Conservation (phyloP, 2,888 invertebrate genomes). For the Orthonychiurus folsomi region DNA sequence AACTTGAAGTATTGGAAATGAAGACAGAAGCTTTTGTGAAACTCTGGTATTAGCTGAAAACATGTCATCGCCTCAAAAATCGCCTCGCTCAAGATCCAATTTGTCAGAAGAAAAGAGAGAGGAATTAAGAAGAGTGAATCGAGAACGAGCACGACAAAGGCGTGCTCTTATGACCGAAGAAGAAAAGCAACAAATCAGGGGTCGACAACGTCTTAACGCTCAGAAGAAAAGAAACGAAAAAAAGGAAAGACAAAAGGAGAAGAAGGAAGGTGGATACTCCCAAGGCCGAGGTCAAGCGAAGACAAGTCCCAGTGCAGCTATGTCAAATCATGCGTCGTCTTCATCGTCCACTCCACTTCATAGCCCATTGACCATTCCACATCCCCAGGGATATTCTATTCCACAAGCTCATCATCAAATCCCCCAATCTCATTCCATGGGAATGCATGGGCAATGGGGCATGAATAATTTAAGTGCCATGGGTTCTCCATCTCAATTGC, state of each 20-base stretch:
- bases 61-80: background rate
- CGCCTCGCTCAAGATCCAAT: background rate
- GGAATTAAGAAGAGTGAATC: background rate
- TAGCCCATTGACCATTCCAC: background rate
- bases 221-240: background rate
- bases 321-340: background rate
- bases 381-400: background rate
- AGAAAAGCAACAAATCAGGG: background rate
- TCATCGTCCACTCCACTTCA: background rate
- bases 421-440: background rate
- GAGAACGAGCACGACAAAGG: background rate
- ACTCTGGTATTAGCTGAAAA: too few species aligned
- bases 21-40: too few species aligned
- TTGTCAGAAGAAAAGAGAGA: background rate
- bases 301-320: background rate
- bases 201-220: background rate
- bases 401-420: background rate
- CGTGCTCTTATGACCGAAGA: background rate
- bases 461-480: background rate
- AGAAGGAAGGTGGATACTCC: too few species aligned
- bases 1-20: too few species aligned
- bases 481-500: background rate
- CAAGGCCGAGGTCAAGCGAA: background rate
- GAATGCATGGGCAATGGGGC: background rate
- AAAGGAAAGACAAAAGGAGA: background rate